Percentiles rank a stretch among this genome's conserved stretches.
phyloP scores from a whole-genome alignment of 2,888 invertebrate genomes.

The Uloborus plumipes region DNA sequence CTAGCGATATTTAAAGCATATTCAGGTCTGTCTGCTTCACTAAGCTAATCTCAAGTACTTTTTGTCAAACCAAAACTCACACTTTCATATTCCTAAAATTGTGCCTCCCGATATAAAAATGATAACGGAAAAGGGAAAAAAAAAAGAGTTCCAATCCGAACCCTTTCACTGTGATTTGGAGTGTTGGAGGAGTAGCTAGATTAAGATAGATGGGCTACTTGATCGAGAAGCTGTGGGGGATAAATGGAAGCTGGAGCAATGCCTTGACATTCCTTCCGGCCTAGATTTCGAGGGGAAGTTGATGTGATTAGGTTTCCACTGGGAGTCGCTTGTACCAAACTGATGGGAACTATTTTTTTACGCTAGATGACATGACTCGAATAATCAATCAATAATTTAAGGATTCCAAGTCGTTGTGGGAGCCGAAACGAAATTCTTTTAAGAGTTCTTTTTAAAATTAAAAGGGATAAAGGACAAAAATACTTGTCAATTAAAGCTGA shows the following conservation, averaged over 20 bases:
- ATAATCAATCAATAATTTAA: slow-evolving; percentile 8
- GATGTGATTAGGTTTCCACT: slow-evolving; percentile 10
- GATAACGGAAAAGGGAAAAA: no score
- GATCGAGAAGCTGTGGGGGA: slow-evolving; percentile 14
- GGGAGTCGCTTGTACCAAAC: slow-evolving; percentile 1
- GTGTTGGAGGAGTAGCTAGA: slow-evolving; percentile 10
- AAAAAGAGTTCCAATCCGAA: slow-evolving; percentile 6
- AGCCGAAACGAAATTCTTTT: no score
- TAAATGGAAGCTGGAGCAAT: slow-evolving; percentile 4
- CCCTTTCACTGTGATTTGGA: slow-evolving; percentile 16
- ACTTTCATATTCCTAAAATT: background rate
- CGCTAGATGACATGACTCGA: background rate
- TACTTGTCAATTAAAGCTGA: background rate
- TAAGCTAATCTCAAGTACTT: no score
- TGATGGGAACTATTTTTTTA: slow-evolving; percentile 4
- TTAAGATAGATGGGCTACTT: slow-evolving; percentile 18
- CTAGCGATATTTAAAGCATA: no score
- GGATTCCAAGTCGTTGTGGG: no score
- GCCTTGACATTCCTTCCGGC: slow-evolving; percentile 4
- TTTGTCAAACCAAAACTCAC: no score
- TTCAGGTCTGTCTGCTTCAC: no score
- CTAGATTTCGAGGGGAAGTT: slow-evolving; percentile 7
- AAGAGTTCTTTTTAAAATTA: background rate
- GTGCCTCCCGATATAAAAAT: background rate
- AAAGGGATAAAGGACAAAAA: background rate